A percentile compares a stretch with the other conserved stretches of the same genome.
These are phyloP conservation scores for Cryptoblepharus egeriae DNA, from an alignment of 2,797 vertebrate species.

Conservation along the genomic window DNA sequence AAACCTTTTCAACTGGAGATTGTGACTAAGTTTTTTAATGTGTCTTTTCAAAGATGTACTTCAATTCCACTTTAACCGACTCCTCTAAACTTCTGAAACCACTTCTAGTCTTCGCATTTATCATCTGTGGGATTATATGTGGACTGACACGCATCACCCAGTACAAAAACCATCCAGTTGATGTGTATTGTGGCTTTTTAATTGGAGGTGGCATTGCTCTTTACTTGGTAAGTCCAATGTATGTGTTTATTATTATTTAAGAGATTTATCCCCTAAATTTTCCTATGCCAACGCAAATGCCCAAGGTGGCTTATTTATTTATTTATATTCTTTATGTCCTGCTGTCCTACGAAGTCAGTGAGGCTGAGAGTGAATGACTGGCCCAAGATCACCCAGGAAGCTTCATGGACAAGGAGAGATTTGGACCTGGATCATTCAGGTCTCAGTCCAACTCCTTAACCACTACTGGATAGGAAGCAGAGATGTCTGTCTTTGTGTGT, in stretches of 20 bases:
- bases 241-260: too few species aligned
- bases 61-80: conserved; percentile 96
- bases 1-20: conserved; percentile 23
- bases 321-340: too few species aligned
- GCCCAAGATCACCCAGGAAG: too few species aligned
- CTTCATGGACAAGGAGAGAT: too few species aligned
- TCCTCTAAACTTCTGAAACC: conserved; percentile 98
- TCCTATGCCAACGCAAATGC: too few species aligned
- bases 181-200: conserved; percentile 96
- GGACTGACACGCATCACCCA: conserved; percentile 96
- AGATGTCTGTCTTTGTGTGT: background rate
- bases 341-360: too few species aligned
- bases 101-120: conserved; percentile 94
- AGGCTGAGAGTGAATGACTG: too few species aligned
- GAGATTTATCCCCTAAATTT: too few species aligned
- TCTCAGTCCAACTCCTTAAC: too few species aligned
- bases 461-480: too few species aligned
- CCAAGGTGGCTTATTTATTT: too few species aligned
- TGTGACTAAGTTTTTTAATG: conserved; percentile 47
- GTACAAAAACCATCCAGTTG: conserved; percentile 95
- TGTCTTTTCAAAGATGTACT: conserved; percentile 91
- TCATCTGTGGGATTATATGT: conserved; percentile 96
- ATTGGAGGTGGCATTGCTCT: conserved; percentile 94
- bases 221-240: conserved; percentile 87
- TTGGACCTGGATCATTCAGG: too few species aligned